A percentile compares a stretch with the other conserved stretches of the same genome.
phyloP scores from a whole-genome alignment of 2,113 vertebrate genomes.

The Daboia siamensis region DNA sequence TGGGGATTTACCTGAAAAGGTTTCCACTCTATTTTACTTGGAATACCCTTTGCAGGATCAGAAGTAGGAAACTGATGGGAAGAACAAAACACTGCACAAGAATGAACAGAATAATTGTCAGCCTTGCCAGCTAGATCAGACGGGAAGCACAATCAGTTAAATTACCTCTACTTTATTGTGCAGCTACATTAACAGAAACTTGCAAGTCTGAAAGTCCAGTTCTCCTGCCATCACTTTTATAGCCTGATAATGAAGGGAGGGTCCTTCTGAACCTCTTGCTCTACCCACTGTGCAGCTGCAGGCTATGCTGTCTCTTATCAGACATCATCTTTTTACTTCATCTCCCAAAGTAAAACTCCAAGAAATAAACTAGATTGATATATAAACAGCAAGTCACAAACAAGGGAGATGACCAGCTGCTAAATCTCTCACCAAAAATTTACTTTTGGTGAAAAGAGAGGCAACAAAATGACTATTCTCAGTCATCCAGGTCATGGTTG shows the following conservation, averaged over 20 bases:
- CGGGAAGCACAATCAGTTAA: background rate
- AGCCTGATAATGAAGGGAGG: background rate
- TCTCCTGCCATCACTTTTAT: background rate
- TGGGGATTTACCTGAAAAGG: background rate
- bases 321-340: background rate
- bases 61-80: background rate
- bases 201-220: background rate
- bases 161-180: background rate
- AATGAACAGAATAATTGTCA: background rate
- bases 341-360: background rate
- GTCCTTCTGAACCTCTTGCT: background rate
- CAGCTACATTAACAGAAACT: background rate
- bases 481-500: background rate
- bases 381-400: background rate
- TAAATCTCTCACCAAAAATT: background rate
- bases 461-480: background rate
- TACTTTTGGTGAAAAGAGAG: background rate
- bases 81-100: background rate
- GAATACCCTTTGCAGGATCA: background rate
- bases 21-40: background rate
- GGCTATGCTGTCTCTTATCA: background rate
- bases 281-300: background rate
- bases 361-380: background rate
- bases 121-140: background rate
- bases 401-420: background rate